Evolutionary conservation across 2,797 vertebrate species (phyloP).

Genomic region (Dallia pectoralis): DNA sequence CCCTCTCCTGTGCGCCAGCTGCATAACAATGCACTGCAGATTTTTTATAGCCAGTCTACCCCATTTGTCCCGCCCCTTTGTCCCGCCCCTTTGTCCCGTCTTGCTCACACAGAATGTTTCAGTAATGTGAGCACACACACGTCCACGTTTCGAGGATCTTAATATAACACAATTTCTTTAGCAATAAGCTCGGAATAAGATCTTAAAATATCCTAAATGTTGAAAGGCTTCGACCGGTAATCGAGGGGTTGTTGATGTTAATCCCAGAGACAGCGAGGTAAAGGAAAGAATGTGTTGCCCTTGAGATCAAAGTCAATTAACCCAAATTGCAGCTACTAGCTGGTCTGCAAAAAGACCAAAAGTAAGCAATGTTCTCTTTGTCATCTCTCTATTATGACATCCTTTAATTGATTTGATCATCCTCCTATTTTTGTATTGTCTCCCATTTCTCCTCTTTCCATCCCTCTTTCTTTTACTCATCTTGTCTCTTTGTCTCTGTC

Average conservation of each 20-base stretch:
- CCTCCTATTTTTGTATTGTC: background rate
- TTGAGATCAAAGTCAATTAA: no score
- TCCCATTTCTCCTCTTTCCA: constrained; percentile 2
- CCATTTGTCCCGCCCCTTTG: constrained; percentile 11
- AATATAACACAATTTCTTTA: constrained; percentile 63
- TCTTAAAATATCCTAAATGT: constrained; percentile 22
- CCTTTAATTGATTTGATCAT: background rate
- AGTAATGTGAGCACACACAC: constrained; percentile 29
- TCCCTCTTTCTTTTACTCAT: constrained; percentile 22
- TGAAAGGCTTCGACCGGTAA: no score
- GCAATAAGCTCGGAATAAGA: constrained; percentile 42
- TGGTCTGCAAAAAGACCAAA: no score
- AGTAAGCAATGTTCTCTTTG: constrained; percentile 17
- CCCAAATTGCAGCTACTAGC: no score
- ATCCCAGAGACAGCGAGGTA: no score
- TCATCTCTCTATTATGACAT: constrained; percentile 44
- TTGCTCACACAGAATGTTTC: constrained; percentile 40
- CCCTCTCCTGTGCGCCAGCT: constrained; percentile 64
- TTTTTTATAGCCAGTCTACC: constrained; percentile 50
- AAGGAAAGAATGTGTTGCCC: no score
- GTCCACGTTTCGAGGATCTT: no score
- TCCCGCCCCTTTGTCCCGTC: constrained; percentile 14
- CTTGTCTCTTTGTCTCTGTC: background rate
- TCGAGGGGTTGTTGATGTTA: no score
- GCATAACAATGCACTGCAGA: constrained; percentile 75